Percentiles rank a stretch among this genome's conserved stretches.
Conservation (phyloP, 92 coral and sea anemone species). For the Plumapathes pennacea region DNA sequence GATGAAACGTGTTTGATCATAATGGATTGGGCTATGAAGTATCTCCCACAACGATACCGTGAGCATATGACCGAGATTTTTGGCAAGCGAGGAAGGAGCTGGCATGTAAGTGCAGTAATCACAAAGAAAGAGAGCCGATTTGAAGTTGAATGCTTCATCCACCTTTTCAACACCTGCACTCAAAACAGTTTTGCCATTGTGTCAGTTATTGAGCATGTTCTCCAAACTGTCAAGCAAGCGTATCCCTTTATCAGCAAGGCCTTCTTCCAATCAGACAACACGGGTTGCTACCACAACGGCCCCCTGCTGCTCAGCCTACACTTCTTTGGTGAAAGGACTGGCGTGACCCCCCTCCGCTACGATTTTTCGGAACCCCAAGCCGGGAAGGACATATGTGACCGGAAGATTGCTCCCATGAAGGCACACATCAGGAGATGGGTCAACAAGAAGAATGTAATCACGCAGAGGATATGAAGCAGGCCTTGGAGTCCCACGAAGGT, state of each 20-base stretch:
- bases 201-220: conserved; percentile 25
- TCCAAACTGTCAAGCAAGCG: conserved; percentile 14
- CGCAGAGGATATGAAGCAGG: conserved; percentile 28
- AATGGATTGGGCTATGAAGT: conserved; percentile 51
- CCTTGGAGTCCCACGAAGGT: conserved; percentile 39
- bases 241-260: conserved; percentile 17
- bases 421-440: conserved; percentile 18
- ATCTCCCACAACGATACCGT: conserved; percentile 29
- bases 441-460: conserved; percentile 23
- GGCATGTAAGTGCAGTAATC: conserved; percentile 39
- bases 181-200: conserved; percentile 25
- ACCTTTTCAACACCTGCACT: conserved; percentile 27
- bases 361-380: conserved; percentile 8
- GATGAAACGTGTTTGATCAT: conserved; percentile 24
- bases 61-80: conserved; percentile 42
- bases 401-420: conserved; percentile 27
- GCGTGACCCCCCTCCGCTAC: conserved; percentile 6
- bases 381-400: conserved; percentile 21
- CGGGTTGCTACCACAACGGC: conserved; percentile 33
- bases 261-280: conserved; percentile 21
- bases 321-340: conserved; percentile 4
- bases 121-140: conserved; percentile 23
- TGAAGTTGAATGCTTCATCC: conserved; percentile 33
- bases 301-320: conserved; percentile 14
- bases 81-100: conserved; percentile 43